Base-by-base conservation (phyloP, 2,888 invertebrate genomes). In the Bhutanitis thaidina region DNA sequence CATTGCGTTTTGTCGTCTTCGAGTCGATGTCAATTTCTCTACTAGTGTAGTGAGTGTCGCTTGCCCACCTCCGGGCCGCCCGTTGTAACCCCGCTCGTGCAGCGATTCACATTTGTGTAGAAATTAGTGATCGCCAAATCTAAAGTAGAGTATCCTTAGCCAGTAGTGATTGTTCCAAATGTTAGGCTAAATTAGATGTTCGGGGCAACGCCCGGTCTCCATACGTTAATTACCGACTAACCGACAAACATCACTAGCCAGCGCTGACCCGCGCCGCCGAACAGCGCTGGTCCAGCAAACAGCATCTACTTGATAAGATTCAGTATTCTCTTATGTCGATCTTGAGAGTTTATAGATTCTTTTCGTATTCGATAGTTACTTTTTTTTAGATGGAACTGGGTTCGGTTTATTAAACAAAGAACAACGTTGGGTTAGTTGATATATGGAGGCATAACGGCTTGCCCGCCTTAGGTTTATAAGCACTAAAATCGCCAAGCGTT, bases 81-180 rank as follows among this genome's bases (percentile, higher is more conserved):
- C 67, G 59, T 55, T 55, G 60, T 58, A 25, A n/a, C 63, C 61
- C 72, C 65, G 62, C 65, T 65, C 65, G 67, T 71, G 68, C 74
- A 71, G 80, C 76, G 78, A 72, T 71, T 75, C 79, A 75, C 81
- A 63, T 74, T 73, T 72, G 66, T 69, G 76, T 84, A 85, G 83
- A 78, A n/a, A 68, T 79, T 85, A 87, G 85, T 77, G 79, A 80
- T 84, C 87, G 87, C 87, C 87, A 88, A 88, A 88, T 86, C 82
- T 86, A 83, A 77, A 72, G 80, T 84, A 86, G 83, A 82, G 80
- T 86, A 88, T 81, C 77, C 74, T 83, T 88, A 88, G 87, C 77
- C 73, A 78, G 83, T 88, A 88, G 87, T 82, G 77, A 85, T 79
- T 80, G 86, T 87, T 88, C 87, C 87, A 88, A 88, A 87, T 87